Evolutionary conservation across 2,797 vertebrate species (phyloP).

Genomic region (Pangasius larnaudii): DNA sequence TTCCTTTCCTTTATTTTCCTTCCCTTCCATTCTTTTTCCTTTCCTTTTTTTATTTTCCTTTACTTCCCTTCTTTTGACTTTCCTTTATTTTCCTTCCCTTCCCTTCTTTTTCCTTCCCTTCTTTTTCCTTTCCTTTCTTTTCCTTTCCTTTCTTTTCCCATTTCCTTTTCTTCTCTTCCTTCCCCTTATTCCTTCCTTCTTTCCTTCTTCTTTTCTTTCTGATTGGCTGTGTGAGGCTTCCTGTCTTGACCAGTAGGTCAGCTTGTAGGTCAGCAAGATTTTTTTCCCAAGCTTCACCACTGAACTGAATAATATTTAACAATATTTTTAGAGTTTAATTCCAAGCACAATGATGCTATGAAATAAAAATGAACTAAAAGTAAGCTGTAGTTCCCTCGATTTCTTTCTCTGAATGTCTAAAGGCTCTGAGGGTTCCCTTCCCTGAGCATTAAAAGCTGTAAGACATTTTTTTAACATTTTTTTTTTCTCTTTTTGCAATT

Average conservation of each 20-base stretch:
- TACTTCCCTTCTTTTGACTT: neutral
- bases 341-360: neutral
- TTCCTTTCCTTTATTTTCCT: neutral
- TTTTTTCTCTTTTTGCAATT: neutral
- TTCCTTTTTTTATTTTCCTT: neutral
- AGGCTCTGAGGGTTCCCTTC: neutral
- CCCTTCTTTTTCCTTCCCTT: neutral
- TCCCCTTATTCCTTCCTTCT: neutral
- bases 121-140: neutral
- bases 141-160: neutral
- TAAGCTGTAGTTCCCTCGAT: neutral
- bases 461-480: neutral
- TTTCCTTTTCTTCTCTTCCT: no score
- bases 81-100: neutral
- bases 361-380: no score
- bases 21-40: fast-evolving
- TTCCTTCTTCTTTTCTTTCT: constrained; percentile 5
- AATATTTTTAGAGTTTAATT: neutral
- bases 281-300: neutral
- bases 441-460: neutral
- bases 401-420: neutral
- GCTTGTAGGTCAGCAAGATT: neutral
- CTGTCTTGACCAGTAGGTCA: neutral
- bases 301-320: neutral
- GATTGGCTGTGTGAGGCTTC: neutral